Evolutionary conservation across 2,888 invertebrate genomes (phyloP).

Genomic region (Dryocosmus kuriphilus): DNA sequence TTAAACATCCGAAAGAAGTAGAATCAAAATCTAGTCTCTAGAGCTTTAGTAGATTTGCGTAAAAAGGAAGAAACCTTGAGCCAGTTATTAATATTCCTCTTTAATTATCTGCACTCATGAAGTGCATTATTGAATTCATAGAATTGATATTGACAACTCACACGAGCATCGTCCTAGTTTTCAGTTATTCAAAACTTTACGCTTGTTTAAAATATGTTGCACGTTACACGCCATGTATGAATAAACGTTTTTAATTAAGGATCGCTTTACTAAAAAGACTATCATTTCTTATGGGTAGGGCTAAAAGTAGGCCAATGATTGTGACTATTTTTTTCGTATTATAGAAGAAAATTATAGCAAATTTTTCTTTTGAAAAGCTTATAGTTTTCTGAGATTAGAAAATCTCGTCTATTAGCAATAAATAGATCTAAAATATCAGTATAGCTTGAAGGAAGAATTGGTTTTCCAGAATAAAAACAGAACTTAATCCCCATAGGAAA

Average conservation of each 20-base stretch:
- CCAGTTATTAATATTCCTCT: conserved; percentile 1
- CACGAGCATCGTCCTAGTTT: conserved; percentile 13
- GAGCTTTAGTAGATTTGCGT: no score
- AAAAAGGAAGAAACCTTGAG: conserved; percentile 21
- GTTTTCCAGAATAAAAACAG: background rate
- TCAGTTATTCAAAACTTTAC: conserved; percentile 3
- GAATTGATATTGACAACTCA: conserved; percentile 17
- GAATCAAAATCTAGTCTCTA: no score
- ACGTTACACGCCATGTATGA: background rate
- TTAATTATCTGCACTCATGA: background rate
- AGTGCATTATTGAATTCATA: conserved; percentile 28
- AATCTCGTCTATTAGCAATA: background rate
- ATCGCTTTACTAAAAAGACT: background rate
- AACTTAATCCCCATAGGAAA: conserved; percentile 27
- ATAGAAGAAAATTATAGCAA: background rate
- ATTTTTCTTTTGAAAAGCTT: background rate
- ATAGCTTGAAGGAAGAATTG: conserved; percentile 12
- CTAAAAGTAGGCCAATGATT: background rate
- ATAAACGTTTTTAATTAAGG: background rate
- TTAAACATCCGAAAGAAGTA: no score
- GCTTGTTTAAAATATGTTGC: background rate
- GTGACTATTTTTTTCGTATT: no score
- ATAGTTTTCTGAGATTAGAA: background rate
- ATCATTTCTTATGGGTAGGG: background rate
- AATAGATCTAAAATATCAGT: background rate